Evolutionary conservation across 2,888 invertebrate genomes (phyloP), one percentile per base, ranked within the genome.

Genomic region (Trissolcus brochymenae): DNA sequence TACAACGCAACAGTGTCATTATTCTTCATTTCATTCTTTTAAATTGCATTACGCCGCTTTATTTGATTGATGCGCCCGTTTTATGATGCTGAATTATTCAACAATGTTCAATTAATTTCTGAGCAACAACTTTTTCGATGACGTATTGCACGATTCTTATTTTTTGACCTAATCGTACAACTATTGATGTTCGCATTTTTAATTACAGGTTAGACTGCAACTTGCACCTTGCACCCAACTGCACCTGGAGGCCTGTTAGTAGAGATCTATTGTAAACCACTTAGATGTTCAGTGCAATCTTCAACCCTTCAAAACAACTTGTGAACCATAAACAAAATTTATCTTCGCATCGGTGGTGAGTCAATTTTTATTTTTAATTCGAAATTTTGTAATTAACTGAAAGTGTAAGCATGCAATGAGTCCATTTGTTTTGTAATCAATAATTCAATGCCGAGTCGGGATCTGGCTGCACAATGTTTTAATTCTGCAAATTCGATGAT

Each of bases 81-180:
- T 66, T 73, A 66, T 56, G 73, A 7, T 29, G 11, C 68, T 60
- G 75, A 75, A 75, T 75, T 64, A 75, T 74, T 74, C 67, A 74
- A 16, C 4, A 9, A 43, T 16, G 25, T 17, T 25, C n/a, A 51
- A 56, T 56, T 46, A 35, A 4, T 17, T 61, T 61, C 11, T 19
- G 54, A 41, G 19, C 14, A 16, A 14, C 46, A 46, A 16, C 43
- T 14, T 46, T 16, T 46, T 46, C n/a, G 4, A 46, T 7, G 46
- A 35, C 9, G 35, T 9, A 35, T 11, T 9, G 16, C 16, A 19
- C 29, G 19, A 16, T 11, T 19, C 46, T 29, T 46, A 14, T 16
- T 46, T n/a, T 46, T 14, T 9, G 35, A 35, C 19, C 56, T 21
- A 56, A 41, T 56, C 56, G 14, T 13, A 11, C 1, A 14, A 16